Evolutionary conservation across 2,888 invertebrate species (phyloP).

Genomic region (Leptinotarsa juncta): DNA sequence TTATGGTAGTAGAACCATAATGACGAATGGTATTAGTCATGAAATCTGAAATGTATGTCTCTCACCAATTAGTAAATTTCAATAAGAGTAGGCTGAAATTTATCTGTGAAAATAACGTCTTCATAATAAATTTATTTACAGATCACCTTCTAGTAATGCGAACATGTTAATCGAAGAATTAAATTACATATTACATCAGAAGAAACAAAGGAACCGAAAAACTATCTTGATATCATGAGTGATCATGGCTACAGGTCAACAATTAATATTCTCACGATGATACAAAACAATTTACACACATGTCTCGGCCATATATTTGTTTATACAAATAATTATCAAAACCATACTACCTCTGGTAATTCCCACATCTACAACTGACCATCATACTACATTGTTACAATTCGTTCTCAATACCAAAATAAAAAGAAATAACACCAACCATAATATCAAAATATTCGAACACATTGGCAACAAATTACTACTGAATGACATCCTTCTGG

Average conservation of each 20-base stretch:
- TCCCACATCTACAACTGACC: not conserved
- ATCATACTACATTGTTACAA: conserved; percentile 2
- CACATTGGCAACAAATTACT: not conserved
- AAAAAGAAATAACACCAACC: not conserved
- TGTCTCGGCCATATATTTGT: not conserved
- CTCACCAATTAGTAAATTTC: conserved; percentile 15
- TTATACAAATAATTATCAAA: not conserved
- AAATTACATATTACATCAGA: not conserved
- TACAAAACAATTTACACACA: not conserved
- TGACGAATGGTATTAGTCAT: conserved; percentile 19
- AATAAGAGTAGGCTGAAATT: conserved; percentile 7
- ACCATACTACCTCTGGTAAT: not conserved
- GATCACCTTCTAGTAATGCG: conserved; percentile 20
- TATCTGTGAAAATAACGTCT: conserved; percentile 12
- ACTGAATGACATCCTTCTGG: not conserved
- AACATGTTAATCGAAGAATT: not conserved
- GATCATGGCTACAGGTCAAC: not conserved
- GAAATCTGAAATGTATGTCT: conserved; percentile 16
- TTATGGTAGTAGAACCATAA: conserved; percentile 16
- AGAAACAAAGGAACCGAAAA: not conserved
- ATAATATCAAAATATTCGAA: not conserved
- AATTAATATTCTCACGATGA: not conserved
- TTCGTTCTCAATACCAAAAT: not conserved
- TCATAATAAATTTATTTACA: conserved; percentile 21
- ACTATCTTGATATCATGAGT: not conserved